Evolutionary conservation across 2,797 vertebrate species (phyloP).

Genomic region (Molossus alvarezi): DNA sequence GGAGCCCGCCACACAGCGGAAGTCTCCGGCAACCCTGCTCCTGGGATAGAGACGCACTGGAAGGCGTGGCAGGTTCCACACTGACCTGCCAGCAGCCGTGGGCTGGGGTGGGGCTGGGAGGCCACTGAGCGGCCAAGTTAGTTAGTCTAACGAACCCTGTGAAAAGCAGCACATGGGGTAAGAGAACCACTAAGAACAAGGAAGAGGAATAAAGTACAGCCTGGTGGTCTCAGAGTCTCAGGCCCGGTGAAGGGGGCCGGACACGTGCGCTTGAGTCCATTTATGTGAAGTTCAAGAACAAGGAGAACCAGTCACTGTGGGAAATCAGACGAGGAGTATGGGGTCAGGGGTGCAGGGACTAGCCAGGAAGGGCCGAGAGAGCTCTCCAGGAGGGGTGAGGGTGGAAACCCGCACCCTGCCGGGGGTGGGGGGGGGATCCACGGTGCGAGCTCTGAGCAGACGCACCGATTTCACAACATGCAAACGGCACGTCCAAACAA

Average conservation of each 20-base stretch:
- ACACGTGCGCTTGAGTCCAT: not conserved
- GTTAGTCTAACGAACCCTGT: not conserved
- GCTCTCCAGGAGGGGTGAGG: too few relatives aligned
- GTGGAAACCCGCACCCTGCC: not conserved
- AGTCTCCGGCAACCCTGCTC: not conserved
- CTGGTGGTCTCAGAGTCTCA: not conserved
- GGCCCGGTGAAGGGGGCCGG: not conserved
- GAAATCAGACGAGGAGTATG: not conserved
- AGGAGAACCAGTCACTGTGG: not conserved
- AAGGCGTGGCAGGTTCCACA: not conserved
- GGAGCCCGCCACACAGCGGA: not conserved
- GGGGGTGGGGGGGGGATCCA: not conserved
- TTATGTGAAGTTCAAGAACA: not conserved
- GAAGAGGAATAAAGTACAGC: rapidly evolving
- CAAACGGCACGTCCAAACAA: not conserved
- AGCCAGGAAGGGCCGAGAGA: not conserved
- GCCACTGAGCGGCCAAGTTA: not conserved
- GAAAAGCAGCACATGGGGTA: not conserved
- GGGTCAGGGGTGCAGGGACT: not conserved
- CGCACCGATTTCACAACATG: not conserved
- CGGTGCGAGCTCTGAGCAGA: not conserved
- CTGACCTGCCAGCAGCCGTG: not conserved
- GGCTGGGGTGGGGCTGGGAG: not conserved
- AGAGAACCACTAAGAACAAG: not conserved
- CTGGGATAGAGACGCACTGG: not conserved